Evolutionary conservation across 2,888 invertebrate species (phyloP), one percentile per base, ranked within the genome.

Genomic region (Heliconius cydno): DNA sequence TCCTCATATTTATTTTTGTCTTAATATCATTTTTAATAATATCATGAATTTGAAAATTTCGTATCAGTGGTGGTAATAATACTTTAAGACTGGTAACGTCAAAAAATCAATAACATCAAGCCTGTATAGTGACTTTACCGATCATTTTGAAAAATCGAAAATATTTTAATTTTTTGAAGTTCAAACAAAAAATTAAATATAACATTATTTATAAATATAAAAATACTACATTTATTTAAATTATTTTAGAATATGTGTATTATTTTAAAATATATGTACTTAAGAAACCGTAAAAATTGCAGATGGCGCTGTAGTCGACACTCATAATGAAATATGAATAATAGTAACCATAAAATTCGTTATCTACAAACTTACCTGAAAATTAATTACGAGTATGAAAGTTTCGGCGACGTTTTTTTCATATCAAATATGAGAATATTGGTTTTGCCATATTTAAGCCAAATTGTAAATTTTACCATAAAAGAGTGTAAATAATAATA

Each of bases 91-190:
- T 66, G 41, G 66, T 75, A 86, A 89, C 84, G 90, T 90, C 90
- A 90, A 88, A 90, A 90, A 90, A 90, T 90, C 90, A 90, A 90
- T 90, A 90, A 86, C 46, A 63, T 52, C n/a, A 52, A 38, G 67
- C 60, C 67, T 65, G 75, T 41, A 65, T 65, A 46, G 12, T 28
- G 41, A 9, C 25, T 75, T 65, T 65, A 75, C 65, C 65, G 75
- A 28, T 28, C 28, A 75, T 25, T 28, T 28, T 12, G 2, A 30
- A 65, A 65, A 28, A 75, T 38, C 63, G 65, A 38, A 65, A 30
- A 22, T 46, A 28, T 28, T 19, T 10, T 63, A 10, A 41, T 63
- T 74, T 60, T 41, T 38, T 13, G 13, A 15, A 52, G 52, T 52
- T 19, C 10, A 15, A 15, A 52, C 10, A 19, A 52, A 15, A 52